Evolutionary conservation across 2,113 vertebrate genomes (phyloP).

Genomic region (Bucco capensis): DNA sequence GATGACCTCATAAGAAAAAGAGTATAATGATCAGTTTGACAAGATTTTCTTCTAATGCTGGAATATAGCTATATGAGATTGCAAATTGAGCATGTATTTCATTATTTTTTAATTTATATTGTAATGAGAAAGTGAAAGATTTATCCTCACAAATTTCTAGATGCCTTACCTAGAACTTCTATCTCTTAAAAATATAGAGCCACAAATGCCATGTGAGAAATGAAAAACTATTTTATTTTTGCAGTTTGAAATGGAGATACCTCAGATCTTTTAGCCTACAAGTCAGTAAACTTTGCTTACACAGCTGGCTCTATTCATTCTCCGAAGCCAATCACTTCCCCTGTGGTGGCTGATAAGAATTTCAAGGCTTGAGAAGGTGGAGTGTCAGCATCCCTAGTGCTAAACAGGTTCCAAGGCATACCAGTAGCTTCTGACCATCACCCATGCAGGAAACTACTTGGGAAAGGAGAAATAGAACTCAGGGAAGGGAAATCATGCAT

Average conservation of each 20-base stretch:
- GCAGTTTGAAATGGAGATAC: conserved; percentile 35
- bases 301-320: conserved; percentile 74
- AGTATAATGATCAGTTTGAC: background rate
- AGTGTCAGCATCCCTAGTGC: conserved; percentile 47
- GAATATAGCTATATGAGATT: background rate
- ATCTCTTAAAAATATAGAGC: background rate
- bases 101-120: background rate
- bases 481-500: conserved; percentile 69
- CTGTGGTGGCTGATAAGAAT: conserved; percentile 55
- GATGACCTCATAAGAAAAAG: background rate
- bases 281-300: conserved; percentile 70
- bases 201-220: background rate
- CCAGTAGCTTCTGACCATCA: background rate
- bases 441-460: conserved; percentile 46
- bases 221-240: conserved; percentile 22
- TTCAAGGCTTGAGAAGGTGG: conserved; percentile 47
- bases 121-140: background rate
- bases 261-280: conserved; percentile 45
- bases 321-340: conserved; percentile 58
- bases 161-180: background rate
- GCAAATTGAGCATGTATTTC: background rate
- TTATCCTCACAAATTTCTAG: background rate
- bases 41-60: conserved; percentile 2
- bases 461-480: conserved; percentile 36
- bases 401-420: conserved; percentile 30